Base-by-base conservation (phyloP, 1,140 invertebrate genomes). In the Oncopodura yosiiana region DNA sequence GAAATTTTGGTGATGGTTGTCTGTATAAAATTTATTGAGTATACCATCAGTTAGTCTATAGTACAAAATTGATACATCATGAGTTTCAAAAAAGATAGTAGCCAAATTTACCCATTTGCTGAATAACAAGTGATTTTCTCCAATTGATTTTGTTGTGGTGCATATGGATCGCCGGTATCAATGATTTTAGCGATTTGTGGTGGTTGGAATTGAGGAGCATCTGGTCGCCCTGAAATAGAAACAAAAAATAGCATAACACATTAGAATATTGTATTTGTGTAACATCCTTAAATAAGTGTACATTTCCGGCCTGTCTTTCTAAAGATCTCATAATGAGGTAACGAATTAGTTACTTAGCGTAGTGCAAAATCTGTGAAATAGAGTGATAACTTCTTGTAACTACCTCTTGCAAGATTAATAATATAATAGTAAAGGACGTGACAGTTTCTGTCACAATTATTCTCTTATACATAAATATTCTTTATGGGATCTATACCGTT, bases 1-100 rank as follows among this genome's bases (percentile, higher is more conserved):
- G 41, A 49, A 60, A 63, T 42, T 41, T 57, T 36, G 62, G 62
- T 26, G 39, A 34, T 18, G 61, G 61, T 29, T 50, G 45, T 5
- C n/a, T n/a, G n/a, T n/a, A n/a, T n/a, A n/a, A n/a, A n/a, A n/a
- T n/a, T n/a, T n/a, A n/a, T n/a, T n/a, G n/a, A n/a, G n/a, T n/a
- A n/a, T n/a, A n/a, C n/a, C n/a, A n/a, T n/a, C n/a, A n/a, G n/a
- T n/a, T n/a, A n/a, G n/a, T n/a, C n/a, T n/a, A n/a, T n/a, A n/a
- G n/a, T n/a, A n/a, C n/a, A n/a, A n/a, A n/a, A n/a, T n/a, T n/a
- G n/a, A n/a, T n/a, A n/a, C n/a, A n/a, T n/a, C n/a, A n/a, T n/a
- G n/a, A n/a, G n/a, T n/a, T n/a, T n/a, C n/a, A n/a, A n/a, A n/a
- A n/a, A n/a, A n/a, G n/a, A n/a, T n/a, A n/a, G n/a, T n/a, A n/a